Percentiles rank a stretch among this genome's conserved stretches.
Conservation (phyloP, 1,140 invertebrate genomes). For the Bathynomus jamesi region DNA sequence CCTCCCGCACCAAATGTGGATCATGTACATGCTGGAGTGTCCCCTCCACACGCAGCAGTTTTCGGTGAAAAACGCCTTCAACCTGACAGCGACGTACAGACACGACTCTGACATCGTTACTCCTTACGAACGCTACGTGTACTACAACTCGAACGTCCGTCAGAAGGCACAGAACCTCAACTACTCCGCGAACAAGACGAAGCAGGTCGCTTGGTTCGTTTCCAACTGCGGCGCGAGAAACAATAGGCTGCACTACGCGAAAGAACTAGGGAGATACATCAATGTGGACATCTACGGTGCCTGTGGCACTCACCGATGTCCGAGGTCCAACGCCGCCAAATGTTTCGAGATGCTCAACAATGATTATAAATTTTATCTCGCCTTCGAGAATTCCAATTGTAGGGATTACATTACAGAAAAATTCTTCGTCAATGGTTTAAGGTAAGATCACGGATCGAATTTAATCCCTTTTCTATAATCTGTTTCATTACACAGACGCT, state of each 20-base stretch:
- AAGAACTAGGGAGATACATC: conserved; percentile 75
- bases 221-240: conserved; percentile 90
- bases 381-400: conserved; percentile 96
- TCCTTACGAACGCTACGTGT: conserved; percentile 90
- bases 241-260: conserved; percentile 74
- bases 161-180: conserved; percentile 57
- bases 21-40: conserved; percentile 85
- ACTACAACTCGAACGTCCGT: conserved; percentile 62
- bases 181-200: conserved; percentile 81
- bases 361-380: conserved; percentile 95
- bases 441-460: too few species aligned
- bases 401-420: conserved; percentile 95
- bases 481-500: too few species aligned
- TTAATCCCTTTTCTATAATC: too few species aligned
- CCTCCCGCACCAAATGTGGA: conserved; percentile 70
- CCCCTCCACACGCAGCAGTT: conserved; percentile 85
- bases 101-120: conserved; percentile 90
- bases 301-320: conserved; percentile 76
- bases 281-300: conserved; percentile 86
- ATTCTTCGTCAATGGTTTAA: conserved; percentile 85
- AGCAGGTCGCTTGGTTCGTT: conserved; percentile 90
- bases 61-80: conserved; percentile 69
- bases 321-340: conserved; percentile 62
- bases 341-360: conserved; percentile 86
- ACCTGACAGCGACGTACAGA: conserved; percentile 92